Evolutionary conservation across 2,797 vertebrate genomes (phyloP).

Genomic region (Buphagus erythrorhynchus): DNA sequence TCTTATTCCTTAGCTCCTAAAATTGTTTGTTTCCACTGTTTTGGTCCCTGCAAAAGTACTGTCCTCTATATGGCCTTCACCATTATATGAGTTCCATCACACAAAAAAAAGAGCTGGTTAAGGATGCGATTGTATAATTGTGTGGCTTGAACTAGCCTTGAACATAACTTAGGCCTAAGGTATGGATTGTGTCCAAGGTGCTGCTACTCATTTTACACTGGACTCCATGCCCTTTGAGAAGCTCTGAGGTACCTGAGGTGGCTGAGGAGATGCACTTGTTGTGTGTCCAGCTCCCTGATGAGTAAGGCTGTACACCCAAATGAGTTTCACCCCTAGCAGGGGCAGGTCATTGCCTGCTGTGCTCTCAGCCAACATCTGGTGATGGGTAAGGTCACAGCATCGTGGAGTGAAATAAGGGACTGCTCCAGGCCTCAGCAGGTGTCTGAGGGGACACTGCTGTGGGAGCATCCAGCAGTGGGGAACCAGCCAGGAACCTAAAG

Average conservation of each 20-base stretch:
- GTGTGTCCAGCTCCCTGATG: not conserved
- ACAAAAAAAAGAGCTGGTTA: not conserved
- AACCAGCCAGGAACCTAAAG: not conserved
- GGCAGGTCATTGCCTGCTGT: not conserved
- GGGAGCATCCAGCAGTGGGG: not conserved
- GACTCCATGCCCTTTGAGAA: not conserved
- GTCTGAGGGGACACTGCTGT: not conserved
- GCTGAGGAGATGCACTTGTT: not conserved
- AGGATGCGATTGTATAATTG: not conserved
- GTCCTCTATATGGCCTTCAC: not conserved
- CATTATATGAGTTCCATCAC: not conserved
- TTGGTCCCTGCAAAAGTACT: not conserved
- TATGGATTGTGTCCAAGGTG: not conserved
- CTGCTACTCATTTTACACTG: not conserved
- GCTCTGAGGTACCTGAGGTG: not conserved
- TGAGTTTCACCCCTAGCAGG: rapidly evolving
- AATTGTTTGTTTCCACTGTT: not conserved
- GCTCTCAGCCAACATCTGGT: not conserved
- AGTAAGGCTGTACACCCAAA: not conserved
- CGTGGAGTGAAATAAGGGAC: not conserved
- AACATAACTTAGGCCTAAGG: not conserved
- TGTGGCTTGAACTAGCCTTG: not conserved
- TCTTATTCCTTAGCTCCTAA: not conserved
- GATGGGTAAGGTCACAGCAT: not conserved
- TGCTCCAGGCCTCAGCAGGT: not conserved